Percentiles rank a stretch among this genome's conserved stretches.
These are phyloP conservation scores for Venustaconcha ellipsiformis DNA, from an alignment of 1,140 invertebrate species.

Conservation along the genomic window DNA sequence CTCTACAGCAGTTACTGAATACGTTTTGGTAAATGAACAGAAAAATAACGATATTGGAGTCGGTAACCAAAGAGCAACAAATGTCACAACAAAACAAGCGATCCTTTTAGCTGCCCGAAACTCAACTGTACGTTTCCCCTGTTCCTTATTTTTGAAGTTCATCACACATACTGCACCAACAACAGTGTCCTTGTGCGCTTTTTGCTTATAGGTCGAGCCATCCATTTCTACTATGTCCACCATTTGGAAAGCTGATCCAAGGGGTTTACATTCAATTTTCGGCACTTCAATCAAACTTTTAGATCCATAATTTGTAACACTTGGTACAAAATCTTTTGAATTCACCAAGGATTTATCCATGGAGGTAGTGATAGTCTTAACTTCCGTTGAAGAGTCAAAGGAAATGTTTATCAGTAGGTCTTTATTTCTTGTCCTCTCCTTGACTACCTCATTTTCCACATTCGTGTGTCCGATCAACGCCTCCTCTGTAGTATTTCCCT, in stretches of 20 bases:
- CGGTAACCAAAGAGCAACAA: slow-evolving; percentile 41
- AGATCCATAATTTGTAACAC: neutral
- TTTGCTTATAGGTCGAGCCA: slow-evolving; percentile 36
- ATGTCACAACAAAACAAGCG: slow-evolving; percentile 34
- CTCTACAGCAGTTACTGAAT: slow-evolving; percentile 13
- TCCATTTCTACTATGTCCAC: slow-evolving; percentile 39
- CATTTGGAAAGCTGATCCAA: neutral
- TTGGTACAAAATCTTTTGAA: neutral
- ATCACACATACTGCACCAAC: slow-evolving; percentile 42
- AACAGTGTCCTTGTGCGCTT: slow-evolving; percentile 6
- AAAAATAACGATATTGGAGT: slow-evolving; percentile 25
- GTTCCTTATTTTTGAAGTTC: slow-evolving; percentile 37
- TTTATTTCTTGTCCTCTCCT: neutral
- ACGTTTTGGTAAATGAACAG: slow-evolving; percentile 3
- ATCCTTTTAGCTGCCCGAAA: slow-evolving; percentile 41
- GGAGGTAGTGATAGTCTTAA: neutral
- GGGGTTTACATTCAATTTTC: neutral
- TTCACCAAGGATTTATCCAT: neutral
- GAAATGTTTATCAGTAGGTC: neutral
- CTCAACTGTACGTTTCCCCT: slow-evolving; percentile 38
- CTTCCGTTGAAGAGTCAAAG: neutral
- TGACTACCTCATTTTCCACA: neutral
- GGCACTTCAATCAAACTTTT: neutral
- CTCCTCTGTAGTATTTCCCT: neutral
- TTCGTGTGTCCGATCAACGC: neutral